A percentile compares a stretch with the other conserved stretches of the same genome.
Conservation (phyloP, 2,113 vertebrate genomes). For the Salminus brasiliensis region DNA sequence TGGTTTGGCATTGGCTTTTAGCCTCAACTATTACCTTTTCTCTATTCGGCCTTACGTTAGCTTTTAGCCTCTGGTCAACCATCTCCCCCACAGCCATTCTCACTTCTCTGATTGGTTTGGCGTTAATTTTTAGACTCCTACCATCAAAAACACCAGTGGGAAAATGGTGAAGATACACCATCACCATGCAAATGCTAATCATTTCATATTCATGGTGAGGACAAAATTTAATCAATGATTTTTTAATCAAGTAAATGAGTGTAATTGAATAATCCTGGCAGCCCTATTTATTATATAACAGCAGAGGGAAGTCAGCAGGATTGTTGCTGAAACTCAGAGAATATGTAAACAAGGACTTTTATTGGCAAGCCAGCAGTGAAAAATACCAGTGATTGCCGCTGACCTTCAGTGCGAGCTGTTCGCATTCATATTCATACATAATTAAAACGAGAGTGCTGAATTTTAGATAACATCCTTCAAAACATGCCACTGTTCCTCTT, state of each 20-base stretch:
- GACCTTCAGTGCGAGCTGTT: neutral
- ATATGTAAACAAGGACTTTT: neutral
- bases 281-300: neutral
- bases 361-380: neutral
- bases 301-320: neutral
- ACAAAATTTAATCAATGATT: neutral
- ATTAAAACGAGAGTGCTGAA: slow-evolving; percentile 13
- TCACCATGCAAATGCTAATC: neutral
- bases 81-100: no score
- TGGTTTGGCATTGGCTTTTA: no score
- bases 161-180: no score
- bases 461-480: slow-evolving; percentile 3
- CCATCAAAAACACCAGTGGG: no score
- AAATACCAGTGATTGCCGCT: neutral
- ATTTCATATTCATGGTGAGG: neutral
- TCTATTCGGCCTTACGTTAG: no score
- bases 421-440: slow-evolving; percentile 26
- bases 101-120: no score
- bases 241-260: neutral
- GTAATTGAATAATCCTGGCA: neutral
- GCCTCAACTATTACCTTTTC: no score
- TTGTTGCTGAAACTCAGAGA: neutral
- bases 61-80: no score
- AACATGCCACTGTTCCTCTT: neutral
- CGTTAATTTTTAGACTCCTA: no score